These are phyloP conservation scores for Drosophila azteca DNA, from an alignment of 1,140 invertebrate genomes.

Conservation along the genomic window DNA sequence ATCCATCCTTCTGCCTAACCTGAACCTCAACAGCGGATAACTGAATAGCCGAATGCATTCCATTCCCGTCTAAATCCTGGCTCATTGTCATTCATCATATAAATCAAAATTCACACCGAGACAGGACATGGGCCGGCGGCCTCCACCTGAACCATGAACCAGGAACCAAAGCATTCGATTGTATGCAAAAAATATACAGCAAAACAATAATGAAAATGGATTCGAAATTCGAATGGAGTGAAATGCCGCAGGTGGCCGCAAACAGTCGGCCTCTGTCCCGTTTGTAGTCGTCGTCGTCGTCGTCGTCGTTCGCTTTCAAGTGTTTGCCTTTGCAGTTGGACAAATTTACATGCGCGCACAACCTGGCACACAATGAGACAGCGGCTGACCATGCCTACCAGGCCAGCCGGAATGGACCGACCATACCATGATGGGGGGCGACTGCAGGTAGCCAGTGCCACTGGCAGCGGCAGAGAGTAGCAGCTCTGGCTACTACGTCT, in stretches of 20 bases:
- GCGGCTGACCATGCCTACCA: constrained; percentile 6
- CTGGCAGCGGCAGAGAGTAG: not conserved
- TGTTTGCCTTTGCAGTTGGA: constrained; percentile 75
- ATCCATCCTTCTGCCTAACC: no score
- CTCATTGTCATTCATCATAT: constrained; percentile 62
- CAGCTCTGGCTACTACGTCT: constrained; percentile 1
- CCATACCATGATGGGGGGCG: no score
- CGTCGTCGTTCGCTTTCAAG: constrained; percentile 50
- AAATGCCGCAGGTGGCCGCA: constrained; percentile 69
- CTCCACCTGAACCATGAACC: constrained; percentile 23
- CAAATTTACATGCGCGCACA: constrained; percentile 70
- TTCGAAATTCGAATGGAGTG: constrained; percentile 33
- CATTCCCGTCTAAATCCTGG: constrained; percentile 34
- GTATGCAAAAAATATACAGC: constrained; percentile 59
- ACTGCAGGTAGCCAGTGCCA: constrained; percentile 16
- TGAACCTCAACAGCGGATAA: constrained; percentile 28
- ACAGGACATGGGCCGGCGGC: constrained; percentile 25
- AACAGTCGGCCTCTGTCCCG: constrained; percentile 38
- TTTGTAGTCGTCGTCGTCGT: not conserved
- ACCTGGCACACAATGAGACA: constrained; percentile 64
- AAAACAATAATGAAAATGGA: constrained; percentile 29
- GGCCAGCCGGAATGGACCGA: constrained; percentile 7
- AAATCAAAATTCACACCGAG: constrained; percentile 64
- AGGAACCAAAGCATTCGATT: constrained; percentile 56
- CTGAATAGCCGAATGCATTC: constrained; percentile 29